Base-by-base conservation (phyloP, 1,140 invertebrate species). In the Drosophila orena region DNA sequence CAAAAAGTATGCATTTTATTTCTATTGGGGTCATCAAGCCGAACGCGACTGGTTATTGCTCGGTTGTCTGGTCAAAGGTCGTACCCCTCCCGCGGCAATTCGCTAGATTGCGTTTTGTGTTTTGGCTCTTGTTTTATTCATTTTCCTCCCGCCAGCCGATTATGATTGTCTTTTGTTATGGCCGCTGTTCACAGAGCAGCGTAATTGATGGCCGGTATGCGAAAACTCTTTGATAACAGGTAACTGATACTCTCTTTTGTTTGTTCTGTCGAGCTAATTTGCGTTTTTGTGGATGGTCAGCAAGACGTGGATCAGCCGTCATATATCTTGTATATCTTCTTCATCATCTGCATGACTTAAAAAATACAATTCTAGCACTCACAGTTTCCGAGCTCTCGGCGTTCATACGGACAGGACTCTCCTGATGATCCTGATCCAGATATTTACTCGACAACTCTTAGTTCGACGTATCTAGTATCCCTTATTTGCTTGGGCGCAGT, bases 21-120 rank as follows among this genome's bases (percentile, higher is more conserved):
- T 89, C 75, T 83, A 89, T 89, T 89, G 79, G 83, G 83, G 84
- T 88, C 83, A 89, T 79, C 66, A 74, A 77, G 79, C 65, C 73
- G 84, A 88, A 68, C 70, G 75, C 81, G 75, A 72, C 76, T 60
- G 61, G 70, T 65, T 83, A 88, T 85, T 81, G 81, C 86, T 78
- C 56, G 73, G 65, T 62, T 85, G 81, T 77, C 81, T 83, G 80
- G 70, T 70, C 68, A 71, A 71, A 71, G 68, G 68, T 57, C 43
- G 43, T 17, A 17, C 37, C 59, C 59, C 20, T 34, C 70, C 70
- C 58, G 70, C 50, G 54, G 59, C 70, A 17, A 64, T 50, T 44
- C 70, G 50, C 71, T 64, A 74, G 68, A 71, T 70, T 49, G 65
- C 37, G 68, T 70, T 74, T 38, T 62, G 49, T 73, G 56, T 55